Conservation (phyloP, 2,113 vertebrate genomes). For the Labrus mixtus region DNA sequence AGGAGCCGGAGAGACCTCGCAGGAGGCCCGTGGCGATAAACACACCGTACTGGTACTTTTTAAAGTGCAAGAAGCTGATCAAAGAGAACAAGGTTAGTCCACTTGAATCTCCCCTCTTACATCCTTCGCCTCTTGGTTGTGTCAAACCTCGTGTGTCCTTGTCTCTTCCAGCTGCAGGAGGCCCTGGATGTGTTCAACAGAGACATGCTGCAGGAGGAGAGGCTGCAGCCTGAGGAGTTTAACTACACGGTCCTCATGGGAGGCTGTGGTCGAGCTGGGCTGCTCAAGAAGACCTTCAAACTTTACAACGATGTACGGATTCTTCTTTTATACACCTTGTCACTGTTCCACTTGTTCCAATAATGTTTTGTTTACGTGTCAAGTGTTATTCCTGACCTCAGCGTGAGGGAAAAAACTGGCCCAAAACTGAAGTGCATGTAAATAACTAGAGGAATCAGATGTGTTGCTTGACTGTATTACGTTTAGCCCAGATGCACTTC, state of each 20-base stretch:
- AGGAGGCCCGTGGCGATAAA: constrained; percentile 76
- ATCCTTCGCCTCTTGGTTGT: background rate
- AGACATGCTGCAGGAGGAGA: constrained; percentile 91
- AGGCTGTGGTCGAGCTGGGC: constrained; percentile 91
- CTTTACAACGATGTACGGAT: constrained; percentile 91
- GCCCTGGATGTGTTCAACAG: constrained; percentile 91
- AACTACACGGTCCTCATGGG: constrained; percentile 96
- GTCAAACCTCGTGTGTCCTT: background rate
- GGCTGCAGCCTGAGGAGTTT: constrained; percentile 86
- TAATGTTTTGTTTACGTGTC: background rate
- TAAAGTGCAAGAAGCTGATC: constrained; percentile 90
- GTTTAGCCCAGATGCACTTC: no score
- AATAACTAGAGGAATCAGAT: no score
- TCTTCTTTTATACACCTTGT: background rate
- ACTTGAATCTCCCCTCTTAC: background rate
- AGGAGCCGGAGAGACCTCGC: background rate
- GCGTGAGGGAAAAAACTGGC: no score
- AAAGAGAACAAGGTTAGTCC: constrained; percentile 87
- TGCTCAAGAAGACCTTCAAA: constrained; percentile 91
- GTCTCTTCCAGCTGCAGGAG: constrained; percentile 85
- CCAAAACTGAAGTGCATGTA: no score
- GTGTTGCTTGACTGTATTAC: no score
- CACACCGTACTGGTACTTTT: constrained; percentile 93
- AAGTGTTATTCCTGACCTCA: no score
- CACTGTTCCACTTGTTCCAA: background rate